Evolutionary conservation across 2,113 vertebrate species (phyloP).

Genomic region (Chunga burmeisteri): DNA sequence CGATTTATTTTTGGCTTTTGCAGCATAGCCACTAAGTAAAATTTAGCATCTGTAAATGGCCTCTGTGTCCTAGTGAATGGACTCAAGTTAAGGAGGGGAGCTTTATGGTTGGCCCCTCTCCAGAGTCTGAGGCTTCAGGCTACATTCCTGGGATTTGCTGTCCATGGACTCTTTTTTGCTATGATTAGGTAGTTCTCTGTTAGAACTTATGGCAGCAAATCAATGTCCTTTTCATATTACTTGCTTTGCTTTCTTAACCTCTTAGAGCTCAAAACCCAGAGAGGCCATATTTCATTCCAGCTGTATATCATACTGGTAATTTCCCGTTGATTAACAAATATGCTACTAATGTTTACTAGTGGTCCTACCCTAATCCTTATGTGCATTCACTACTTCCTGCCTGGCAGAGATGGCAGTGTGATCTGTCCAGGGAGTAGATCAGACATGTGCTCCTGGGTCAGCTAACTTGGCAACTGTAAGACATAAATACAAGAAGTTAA

Average conservation of each 20-base stretch:
- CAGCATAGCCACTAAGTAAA: constrained; percentile 4
- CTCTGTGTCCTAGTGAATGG: constrained; percentile 44
- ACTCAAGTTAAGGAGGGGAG: background rate
- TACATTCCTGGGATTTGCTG: constrained; percentile 41
- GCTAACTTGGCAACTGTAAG: constrained; percentile 34
- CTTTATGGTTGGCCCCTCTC: constrained; percentile 28
- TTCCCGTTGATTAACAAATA: constrained; percentile 45
- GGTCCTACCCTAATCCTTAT: constrained; percentile 40
- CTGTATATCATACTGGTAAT: constrained; percentile 46
- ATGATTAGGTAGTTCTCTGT: constrained; percentile 42
- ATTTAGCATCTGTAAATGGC: constrained; percentile 52
- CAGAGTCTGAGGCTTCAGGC: constrained; percentile 48
- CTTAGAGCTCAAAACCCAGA: constrained; percentile 37
- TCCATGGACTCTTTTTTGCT: constrained; percentile 33
- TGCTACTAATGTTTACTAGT: constrained; percentile 31
- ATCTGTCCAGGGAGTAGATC: background rate
- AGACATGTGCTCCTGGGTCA: constrained; percentile 25
- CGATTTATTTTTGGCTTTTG: constrained; percentile 46
- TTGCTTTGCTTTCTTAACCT: constrained; percentile 53
- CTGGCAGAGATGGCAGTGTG: background rate
- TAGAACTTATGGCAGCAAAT: constrained; percentile 9
- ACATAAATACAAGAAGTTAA: background rate
- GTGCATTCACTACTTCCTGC: constrained; percentile 32
- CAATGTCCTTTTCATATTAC: constrained; percentile 56
- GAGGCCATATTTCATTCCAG: constrained; percentile 14